Conservation (phyloP, 2,113 vertebrate species). For the Phyllostomus discolor region DNA sequence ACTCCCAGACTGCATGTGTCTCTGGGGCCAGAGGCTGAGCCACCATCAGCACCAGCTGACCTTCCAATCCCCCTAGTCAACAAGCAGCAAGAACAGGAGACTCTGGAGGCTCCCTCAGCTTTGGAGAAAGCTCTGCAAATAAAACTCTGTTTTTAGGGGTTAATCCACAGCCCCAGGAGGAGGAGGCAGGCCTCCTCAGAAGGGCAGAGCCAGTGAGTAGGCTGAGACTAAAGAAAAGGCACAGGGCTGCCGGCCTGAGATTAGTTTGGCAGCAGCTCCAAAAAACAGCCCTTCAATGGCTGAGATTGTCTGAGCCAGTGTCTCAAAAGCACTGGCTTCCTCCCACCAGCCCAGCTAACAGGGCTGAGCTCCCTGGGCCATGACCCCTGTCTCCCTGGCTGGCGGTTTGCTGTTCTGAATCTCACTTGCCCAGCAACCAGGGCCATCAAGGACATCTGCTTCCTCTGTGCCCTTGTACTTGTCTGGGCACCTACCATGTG, state of each 20-base stretch:
- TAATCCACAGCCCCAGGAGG: conserved; percentile 43
- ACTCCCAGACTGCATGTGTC: not conserved
- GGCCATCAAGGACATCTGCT: not conserved
- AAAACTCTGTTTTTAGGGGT: conserved; percentile 60
- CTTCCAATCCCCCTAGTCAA: conserved; percentile 10
- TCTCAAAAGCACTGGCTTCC: conserved; percentile 18
- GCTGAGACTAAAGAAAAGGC: conserved; percentile 33
- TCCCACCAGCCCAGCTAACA: conserved; percentile 37
- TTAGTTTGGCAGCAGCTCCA: conserved; percentile 44
- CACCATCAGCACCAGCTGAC: conserved; percentile 18
- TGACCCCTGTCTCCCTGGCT: not conserved
- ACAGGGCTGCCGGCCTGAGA: not conserved
- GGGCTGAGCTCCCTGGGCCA: not conserved
- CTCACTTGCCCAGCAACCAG: not conserved
- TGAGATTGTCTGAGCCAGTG: not conserved
- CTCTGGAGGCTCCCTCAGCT: not conserved
- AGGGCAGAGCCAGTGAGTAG: conserved; percentile 19
- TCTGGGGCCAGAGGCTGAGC: conserved; percentile 2
- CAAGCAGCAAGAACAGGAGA: not conserved
- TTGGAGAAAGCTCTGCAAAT: conserved; percentile 60
- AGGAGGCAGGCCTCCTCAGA: not conserved
- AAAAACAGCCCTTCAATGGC: conserved; percentile 26
- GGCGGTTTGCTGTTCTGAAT: not conserved
- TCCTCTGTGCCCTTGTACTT: not conserved
- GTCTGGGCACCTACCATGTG: not conserved